Conservation (phyloP, 2,888 invertebrate genomes). For the Oxycera nigricornis region DNA sequence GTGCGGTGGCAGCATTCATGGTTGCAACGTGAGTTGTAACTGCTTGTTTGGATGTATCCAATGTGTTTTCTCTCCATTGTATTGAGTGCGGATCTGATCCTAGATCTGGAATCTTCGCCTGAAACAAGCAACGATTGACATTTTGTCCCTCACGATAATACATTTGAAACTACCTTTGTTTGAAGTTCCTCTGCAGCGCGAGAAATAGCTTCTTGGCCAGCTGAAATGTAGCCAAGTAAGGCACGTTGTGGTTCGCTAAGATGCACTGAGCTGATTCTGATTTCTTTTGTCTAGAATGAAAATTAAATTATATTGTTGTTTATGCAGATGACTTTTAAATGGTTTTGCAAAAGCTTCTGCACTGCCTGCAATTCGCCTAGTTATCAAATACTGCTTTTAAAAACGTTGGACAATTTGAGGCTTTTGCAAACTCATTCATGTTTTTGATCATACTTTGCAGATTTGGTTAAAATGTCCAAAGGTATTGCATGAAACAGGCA, state of each 20-base stretch:
- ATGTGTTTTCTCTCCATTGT: constrained; percentile 92
- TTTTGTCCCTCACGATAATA: background rate
- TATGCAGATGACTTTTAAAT: too few species aligned
- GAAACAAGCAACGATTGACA: constrained; percentile 46
- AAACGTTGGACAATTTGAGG: too few species aligned
- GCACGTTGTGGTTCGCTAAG: constrained; percentile 92
- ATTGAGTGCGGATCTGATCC: constrained; percentile 85
- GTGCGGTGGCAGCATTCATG: constrained; percentile 99
- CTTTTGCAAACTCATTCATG: too few species aligned
- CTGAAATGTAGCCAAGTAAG: constrained; percentile 86
- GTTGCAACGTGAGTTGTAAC: constrained; percentile 97
- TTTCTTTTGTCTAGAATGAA: constrained; percentile 59
- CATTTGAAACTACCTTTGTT: constrained; percentile 59
- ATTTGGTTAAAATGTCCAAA: too few species aligned
- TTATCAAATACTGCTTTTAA: too few species aligned
- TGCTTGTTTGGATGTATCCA: constrained; percentile 95
- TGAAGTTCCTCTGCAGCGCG: constrained; percentile 82
- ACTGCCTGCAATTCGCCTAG: too few species aligned
- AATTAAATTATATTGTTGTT: background rate
- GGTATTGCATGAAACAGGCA: too few species aligned
- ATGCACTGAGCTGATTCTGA: constrained; percentile 79
- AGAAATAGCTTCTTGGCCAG: constrained; percentile 86
- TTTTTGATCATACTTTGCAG: too few species aligned
- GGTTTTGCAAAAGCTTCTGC: too few species aligned
- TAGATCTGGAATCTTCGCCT: constrained; percentile 71